Evolutionary conservation across 2,113 vertebrate species (phyloP), one percentile per base, ranked within the genome.

Genomic region (Arothron firmamentum): DNA sequence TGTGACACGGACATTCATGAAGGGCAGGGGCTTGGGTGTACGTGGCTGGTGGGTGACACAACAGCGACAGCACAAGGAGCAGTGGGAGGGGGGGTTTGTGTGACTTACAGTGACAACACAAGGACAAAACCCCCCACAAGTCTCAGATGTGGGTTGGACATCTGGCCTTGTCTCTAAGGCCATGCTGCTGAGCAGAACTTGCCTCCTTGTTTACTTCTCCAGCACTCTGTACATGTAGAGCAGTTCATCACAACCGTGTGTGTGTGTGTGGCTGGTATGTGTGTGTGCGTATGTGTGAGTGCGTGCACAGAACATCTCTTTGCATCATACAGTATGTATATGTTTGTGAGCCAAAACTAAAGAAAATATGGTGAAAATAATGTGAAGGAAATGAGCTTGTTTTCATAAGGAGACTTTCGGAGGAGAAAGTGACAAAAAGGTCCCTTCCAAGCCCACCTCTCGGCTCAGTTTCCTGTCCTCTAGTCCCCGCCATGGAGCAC

Each of bases 211-310:
- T 81, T 81, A 76, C 77, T 77, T 81, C 71, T 81, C 77, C 83
- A 84, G 82, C 83, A 83, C 79, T 83, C 83, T 89, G 82, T 79
- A 84, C 80, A 77, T 85, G 78, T 81, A 81, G 74, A 88, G 73
- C 72, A 78, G 77, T 83, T 71, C 72, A 72, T 85, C 79, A 77
- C 62, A 60, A 73, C 53, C 67, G 18, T 65, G 69, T 58, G 51
- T 67, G 66, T 12, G 70, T 25, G 52, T 45, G 61, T 52, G 75
- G 2, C 70, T 34, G 49, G 52, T 45, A 6, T 45, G 45, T 47
- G 3, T 7, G 45, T 47, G 45, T 23, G 45, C 3, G 56, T 54
- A 55, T 17, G 42, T 38, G 53, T 31, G 31, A 59, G 65, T 52
- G 59, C 51, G 61, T 56, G 52, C 34, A 52, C 50, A 64, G 34